Base-by-base conservation (phyloP, 2,888 invertebrate genomes). In the Osmoderma eremita region DNA sequence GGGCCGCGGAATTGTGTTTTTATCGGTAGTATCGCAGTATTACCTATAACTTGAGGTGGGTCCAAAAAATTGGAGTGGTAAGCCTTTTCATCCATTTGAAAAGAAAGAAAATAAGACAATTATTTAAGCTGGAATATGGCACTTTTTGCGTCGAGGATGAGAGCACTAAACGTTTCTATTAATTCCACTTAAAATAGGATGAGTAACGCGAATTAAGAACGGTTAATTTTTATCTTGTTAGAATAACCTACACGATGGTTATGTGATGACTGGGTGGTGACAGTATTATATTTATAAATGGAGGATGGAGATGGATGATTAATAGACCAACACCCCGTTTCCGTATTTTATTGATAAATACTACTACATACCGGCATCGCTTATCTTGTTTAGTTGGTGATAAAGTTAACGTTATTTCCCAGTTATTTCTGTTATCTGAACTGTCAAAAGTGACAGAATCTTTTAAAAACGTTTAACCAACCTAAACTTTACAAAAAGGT, bases 1-100 rank as follows among this genome's bases (percentile, higher is more conserved):
- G 98, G 98, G 5, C 99, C 99, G 75, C 97, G 88, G 79, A 90
- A 93, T 76, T 92, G 91, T 0, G 98, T 98, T 73, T 91, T 89
- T 61, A 99, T 83, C 6, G 99, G 97, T 71, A 98, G 83, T 64
- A 99, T 82, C 0, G 98, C 98, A 85, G 97, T 90, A 80, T 98
- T 99, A 8, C 97, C 98, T 56, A 98, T 86, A 24, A 88, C 84
- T 75, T 90, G 88, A 61, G 88, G 87, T 75, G 88, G 88, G 66
- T 92, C 90, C 30, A 89, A 85, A 76, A 97, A 90, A 75, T 91
- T 91, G 0, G 98, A 98, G 83, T 99, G 98, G 85, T 98, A 99
- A 1, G 98, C 98, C 95, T 97, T 80, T 64, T 54, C 53, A 54
- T 64, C 63, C 63, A 64, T 64, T 53, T 53, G 38, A 53, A 53